Conservation (phyloP, 2,113 vertebrate species). For the Gopherus flavomarginatus region DNA sequence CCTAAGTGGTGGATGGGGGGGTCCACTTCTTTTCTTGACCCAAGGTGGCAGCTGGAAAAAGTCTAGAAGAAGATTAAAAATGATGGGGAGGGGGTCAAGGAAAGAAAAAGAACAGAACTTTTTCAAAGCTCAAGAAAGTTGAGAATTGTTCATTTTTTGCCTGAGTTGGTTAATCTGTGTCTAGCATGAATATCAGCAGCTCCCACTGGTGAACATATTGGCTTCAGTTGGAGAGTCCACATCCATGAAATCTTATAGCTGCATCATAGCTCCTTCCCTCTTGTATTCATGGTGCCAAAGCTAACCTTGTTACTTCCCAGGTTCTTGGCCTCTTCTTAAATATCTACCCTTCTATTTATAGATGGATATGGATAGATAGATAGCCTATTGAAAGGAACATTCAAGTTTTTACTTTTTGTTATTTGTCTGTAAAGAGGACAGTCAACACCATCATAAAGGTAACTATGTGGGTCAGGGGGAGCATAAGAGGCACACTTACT, state of each 20-base stretch:
- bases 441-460: background rate
- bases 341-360: background rate
- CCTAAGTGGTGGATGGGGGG: background rate
- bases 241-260: background rate
- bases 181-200: background rate
- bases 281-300: background rate
- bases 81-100: rapidly evolving
- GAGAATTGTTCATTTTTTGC: background rate
- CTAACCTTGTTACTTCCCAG: rapidly evolving
- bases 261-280: rapidly evolving
- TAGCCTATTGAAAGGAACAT: background rate
- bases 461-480: background rate
- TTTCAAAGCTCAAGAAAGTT: background rate
- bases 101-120: rapidly evolving
- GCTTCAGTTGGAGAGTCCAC: background rate
- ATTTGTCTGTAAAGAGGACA: background rate
- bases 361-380: background rate
- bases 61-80: background rate
- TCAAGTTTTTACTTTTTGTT: background rate
- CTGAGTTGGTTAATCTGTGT: background rate
- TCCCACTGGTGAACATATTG: background rate
- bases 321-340: background rate
- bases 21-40: background rate
- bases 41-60: background rate
- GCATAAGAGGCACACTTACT: rapidly evolving